These are phyloP conservation scores for Zosterops pallidus DNA, from an alignment of 2,113 vertebrate genomes.

Conservation along the genomic window DNA sequence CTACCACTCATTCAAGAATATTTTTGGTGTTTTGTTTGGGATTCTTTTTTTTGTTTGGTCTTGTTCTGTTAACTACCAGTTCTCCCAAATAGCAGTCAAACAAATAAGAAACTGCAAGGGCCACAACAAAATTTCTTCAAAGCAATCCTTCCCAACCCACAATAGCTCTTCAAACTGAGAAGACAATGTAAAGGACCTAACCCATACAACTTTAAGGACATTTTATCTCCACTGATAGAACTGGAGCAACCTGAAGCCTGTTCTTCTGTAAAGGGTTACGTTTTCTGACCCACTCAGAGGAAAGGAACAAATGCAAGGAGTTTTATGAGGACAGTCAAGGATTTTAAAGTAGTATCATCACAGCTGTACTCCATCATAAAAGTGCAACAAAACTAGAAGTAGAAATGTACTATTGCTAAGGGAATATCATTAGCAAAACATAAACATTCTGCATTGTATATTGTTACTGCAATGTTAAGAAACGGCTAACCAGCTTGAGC, in stretches of 20 bases:
- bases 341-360: not conserved
- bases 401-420: not conserved
- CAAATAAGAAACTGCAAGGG: not conserved
- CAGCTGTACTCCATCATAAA: not conserved
- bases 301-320: not conserved
- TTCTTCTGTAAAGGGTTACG: not conserved
- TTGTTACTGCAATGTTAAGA: not conserved
- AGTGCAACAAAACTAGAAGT: not conserved
- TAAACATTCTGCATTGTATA: not conserved
- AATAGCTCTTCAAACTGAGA: not conserved
- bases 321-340: not conserved
- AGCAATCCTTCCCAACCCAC: not conserved
- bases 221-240: not conserved
- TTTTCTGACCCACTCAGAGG: not conserved
- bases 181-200: not conserved
- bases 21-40: not conserved
- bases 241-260: not conserved
- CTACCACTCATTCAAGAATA: not conserved
- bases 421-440: not conserved
- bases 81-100: not conserved
- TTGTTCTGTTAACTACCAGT: not conserved
- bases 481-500: not conserved
- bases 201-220: not conserved
- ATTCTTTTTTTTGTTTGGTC: not conserved
- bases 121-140: not conserved